phyloP scores from a whole-genome alignment of 1,140 invertebrate genomes.

The Drosophila ananassae region DNA sequence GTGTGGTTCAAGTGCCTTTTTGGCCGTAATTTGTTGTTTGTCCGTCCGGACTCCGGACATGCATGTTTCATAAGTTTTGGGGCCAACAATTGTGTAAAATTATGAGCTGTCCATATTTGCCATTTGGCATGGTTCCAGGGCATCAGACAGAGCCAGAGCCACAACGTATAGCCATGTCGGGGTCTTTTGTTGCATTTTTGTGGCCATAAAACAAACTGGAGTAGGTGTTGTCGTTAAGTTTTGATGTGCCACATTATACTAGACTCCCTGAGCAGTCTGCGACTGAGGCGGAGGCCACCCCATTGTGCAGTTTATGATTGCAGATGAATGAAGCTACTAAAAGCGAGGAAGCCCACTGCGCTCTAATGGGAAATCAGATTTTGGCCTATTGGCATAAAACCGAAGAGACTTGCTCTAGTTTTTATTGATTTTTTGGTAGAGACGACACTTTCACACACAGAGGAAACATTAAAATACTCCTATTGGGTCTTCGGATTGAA shows the following conservation, averaged over 20 bases:
- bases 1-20: constrained; percentile 39
- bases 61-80: constrained; percentile 64
- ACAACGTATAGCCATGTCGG: constrained; percentile 20
- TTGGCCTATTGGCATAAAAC: constrained; percentile 43
- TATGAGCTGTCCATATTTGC: constrained; percentile 72
- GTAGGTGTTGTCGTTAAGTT: constrained; percentile 80
- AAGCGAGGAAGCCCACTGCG: constrained; percentile 52
- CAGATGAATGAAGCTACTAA: constrained; percentile 39
- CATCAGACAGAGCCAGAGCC: constrained; percentile 3
- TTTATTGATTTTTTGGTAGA: constrained; percentile 56
- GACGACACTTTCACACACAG: constrained; percentile 38
- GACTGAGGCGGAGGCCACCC: no score
- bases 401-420: constrained; percentile 2
- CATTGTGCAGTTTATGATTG: background rate
- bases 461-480: constrained; percentile 4
- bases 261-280: constrained; percentile 55
- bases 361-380: constrained; percentile 50
- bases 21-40: constrained; percentile 61
- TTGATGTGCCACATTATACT: constrained; percentile 78
- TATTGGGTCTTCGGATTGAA: constrained; percentile 1
- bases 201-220: constrained; percentile 67
- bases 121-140: constrained; percentile 70
- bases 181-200: constrained; percentile 46
- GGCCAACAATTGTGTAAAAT: constrained; percentile 71
- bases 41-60: constrained; percentile 23